Evolutionary conservation across 2,888 invertebrate species (phyloP).

Genomic region (Pseudococcus longispinus): DNA sequence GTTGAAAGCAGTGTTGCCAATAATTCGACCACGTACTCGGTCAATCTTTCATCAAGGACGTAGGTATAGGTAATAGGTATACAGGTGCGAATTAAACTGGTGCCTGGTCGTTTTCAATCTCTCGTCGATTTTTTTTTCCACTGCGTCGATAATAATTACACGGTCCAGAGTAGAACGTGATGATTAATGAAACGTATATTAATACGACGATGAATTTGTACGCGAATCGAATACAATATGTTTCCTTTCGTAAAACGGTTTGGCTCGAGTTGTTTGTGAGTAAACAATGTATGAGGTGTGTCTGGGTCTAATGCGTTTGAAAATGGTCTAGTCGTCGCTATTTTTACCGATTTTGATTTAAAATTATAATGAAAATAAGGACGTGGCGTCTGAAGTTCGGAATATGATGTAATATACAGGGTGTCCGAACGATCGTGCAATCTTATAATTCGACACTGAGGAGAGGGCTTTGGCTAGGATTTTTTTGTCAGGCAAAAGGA

Average conservation of each 20-base stretch:
- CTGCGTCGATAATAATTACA: slow-evolving; percentile 15
- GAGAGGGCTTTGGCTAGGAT: too few species aligned
- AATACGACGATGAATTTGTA: neutral
- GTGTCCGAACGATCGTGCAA: too few species aligned
- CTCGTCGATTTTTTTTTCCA: neutral
- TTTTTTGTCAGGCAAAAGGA: too few species aligned
- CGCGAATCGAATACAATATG: neutral
- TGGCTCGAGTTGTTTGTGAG: neutral
- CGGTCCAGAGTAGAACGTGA: neutral
- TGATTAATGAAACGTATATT: slow-evolving; percentile 5
- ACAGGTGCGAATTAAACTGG: slow-evolving; percentile 10
- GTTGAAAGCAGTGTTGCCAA: slow-evolving; percentile 12
- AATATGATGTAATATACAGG: too few species aligned
- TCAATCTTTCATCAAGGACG: slow-evolving; percentile 1
- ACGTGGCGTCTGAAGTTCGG: too few species aligned
- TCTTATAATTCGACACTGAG: too few species aligned
- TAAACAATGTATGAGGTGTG: neutral
- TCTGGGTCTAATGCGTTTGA: neutral
- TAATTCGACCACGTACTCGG: neutral
- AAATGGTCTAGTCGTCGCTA: neutral
- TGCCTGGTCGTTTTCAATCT: neutral
- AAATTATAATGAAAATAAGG: neutral
- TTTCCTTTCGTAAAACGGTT: neutral
- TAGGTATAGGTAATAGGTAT: too few species aligned
- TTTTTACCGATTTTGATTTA: neutral